Conservation (phyloP, 2,797 vertebrate genomes). For the Macrochelys suwanniensis region DNA sequence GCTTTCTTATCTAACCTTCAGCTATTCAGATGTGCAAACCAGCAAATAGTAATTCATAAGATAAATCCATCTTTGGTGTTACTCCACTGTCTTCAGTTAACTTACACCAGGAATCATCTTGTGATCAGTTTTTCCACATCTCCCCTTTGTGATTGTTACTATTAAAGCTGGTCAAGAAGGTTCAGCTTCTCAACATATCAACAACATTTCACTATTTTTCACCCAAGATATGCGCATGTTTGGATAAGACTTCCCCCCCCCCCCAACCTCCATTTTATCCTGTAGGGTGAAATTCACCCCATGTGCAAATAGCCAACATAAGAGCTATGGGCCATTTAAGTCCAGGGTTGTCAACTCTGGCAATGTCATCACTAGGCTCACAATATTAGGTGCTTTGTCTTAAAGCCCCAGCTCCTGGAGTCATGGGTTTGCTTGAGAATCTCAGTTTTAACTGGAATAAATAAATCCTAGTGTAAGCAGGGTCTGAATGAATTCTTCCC, state of each 20-base stretch:
- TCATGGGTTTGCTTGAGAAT: background rate
- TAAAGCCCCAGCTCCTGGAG: background rate
- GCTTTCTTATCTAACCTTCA: background rate
- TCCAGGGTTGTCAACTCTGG: background rate
- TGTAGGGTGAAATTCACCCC: background rate
- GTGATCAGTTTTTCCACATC: background rate
- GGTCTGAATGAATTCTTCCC: too few relatives aligned
- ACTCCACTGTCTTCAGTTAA: background rate
- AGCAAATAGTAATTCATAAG: background rate
- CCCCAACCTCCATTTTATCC: fast-evolving
- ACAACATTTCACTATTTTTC: background rate
- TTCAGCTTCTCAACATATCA: background rate
- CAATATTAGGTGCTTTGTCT: background rate
- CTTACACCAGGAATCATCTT: background rate
- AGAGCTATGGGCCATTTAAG: background rate
- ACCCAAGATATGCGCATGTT: background rate
- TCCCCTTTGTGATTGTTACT: background rate
- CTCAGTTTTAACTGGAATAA: background rate
- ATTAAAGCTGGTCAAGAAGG: background rate
- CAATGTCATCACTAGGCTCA: background rate
- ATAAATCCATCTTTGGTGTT: background rate
- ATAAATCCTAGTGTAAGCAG: background rate
- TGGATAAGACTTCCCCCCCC: background rate
- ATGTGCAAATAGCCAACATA: background rate
- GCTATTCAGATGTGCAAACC: background rate